Base-by-base conservation (phyloP, 1,140 invertebrate genomes). In the Drosophila pandora region DNA sequence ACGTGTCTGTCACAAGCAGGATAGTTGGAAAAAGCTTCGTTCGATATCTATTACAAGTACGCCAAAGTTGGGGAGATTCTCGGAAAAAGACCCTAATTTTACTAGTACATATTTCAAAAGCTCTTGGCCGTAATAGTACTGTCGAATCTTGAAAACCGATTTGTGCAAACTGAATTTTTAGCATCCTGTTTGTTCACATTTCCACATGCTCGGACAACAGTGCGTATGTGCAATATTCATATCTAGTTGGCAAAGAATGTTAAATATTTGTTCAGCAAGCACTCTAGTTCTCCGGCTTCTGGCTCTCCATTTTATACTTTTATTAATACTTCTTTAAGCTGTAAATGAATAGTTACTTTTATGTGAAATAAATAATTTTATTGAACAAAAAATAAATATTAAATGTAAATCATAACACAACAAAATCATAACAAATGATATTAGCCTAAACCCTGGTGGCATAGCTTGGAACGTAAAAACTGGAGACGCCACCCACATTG, bases 391-490 rank as follows among this genome's bases (percentile, higher is more conserved):
- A 77, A 65, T 52, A 79, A 84, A 61, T 47, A 62, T 2, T 21
- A 13, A 65, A 23, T 6, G 28, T 41, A 60, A 43, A 53, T 48
- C 17, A 17, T 17, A 17, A 17, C 17, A 17, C 17, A 55, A 60
- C 34, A 59, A 57, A 55, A 58, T 28, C 37, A 60, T 47, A 49
- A 43, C 21, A 49, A 59, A 25, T 21, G 56, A 59, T 53, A 52
- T 21, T 37, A 60, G 23, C 22, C 61, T 74, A 60, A 53, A 85
- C 82, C 22, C 83, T 75, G 22, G 82, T 87, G 9, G 83, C 79
- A 55, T 88, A 82, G 60, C 82, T 62, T 41, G 78, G 82, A 37
- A 87, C 56, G 9, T 71, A 87, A 34, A 81, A 74, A 30, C 47
- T 52, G 69, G 58, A 34, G 22, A 37, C 77, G 28, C 70, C 71